Percentiles rank a stretch among this genome's conserved stretches.
These are phyloP conservation scores for Ernsta delagoae DNA, from an alignment of 2,888 invertebrate species.

Conservation along the genomic window DNA sequence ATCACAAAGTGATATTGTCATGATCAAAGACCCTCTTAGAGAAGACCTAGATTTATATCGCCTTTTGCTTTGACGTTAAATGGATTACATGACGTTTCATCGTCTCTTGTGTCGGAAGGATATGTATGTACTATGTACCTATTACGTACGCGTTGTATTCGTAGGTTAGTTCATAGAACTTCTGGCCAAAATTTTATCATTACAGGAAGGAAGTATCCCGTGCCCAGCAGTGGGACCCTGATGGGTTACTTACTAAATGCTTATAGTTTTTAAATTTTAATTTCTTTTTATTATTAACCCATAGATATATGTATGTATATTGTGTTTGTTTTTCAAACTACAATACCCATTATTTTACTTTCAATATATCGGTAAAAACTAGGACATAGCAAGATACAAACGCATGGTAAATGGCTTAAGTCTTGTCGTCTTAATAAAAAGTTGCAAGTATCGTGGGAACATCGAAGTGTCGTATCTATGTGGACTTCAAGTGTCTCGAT, in stretches of 20 bases:
- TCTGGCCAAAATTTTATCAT: too few species aligned
- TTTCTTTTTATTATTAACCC: too few species aligned
- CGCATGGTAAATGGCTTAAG: slow-evolving; percentile 32
- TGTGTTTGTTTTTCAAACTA: too few species aligned
- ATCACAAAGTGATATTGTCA: slow-evolving; percentile 15
- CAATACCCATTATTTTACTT: too few species aligned
- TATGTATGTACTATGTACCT: not conserved
- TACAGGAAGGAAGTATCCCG: too few species aligned
- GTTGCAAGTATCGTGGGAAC: slow-evolving; percentile 53
- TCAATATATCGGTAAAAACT: not conserved
- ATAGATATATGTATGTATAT: too few species aligned
- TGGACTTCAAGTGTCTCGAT: slow-evolving; percentile 43
- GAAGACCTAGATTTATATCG: slow-evolving; percentile 17
- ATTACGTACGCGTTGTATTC: not conserved
- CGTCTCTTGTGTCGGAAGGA: not conserved
- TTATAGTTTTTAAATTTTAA: too few species aligned
- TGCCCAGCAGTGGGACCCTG: too few species aligned
- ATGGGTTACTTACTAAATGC: too few species aligned
- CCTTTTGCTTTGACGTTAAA: slow-evolving; percentile 14
- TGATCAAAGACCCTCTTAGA: slow-evolving; percentile 42
- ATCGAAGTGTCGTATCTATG: too few species aligned
- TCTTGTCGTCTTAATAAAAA: slow-evolving; percentile 45
- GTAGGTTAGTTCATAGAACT: too few species aligned
- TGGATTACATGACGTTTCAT: slow-evolving; percentile 16
- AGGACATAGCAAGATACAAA: slow-evolving; percentile 25